phyloP scores from a whole-genome alignment of 2,888 invertebrate genomes.

The Masnerella sp. region DNA sequence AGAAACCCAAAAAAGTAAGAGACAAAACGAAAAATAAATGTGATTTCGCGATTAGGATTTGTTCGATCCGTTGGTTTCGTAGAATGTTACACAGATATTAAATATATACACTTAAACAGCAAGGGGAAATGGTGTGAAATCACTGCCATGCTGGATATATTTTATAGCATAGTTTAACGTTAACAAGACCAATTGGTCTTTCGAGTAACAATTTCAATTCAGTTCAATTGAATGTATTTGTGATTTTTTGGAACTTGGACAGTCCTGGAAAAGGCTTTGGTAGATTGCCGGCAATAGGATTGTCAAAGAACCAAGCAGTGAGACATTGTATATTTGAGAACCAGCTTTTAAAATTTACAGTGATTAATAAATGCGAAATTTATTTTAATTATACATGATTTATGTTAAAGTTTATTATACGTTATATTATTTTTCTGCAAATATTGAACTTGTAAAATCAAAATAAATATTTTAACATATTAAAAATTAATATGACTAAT shows the following conservation, averaged over 20 bases:
- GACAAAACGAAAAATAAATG: constrained; percentile 37
- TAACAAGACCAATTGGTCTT: constrained; percentile 32
- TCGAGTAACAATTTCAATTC: constrained; percentile 30
- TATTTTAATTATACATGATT: constrained; percentile 48
- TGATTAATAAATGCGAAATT: constrained; percentile 39
- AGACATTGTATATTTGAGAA: constrained; percentile 23
- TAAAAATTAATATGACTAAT: no score
- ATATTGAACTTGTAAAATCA: constrained; percentile 53
- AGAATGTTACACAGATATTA: constrained; percentile 58
- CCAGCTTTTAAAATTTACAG: constrained; percentile 26
- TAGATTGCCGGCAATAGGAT: neutral
- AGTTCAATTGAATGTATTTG: constrained; percentile 28
- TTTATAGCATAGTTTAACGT: constrained; percentile 69
- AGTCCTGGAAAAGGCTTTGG: neutral
- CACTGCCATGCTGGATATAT: constrained; percentile 76
- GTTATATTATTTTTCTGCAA: constrained; percentile 50
- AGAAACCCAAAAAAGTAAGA: constrained; percentile 4
- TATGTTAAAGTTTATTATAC: constrained; percentile 54
- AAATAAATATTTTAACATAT: constrained; percentile 59
- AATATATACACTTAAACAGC: constrained; percentile 59
- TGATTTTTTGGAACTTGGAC: constrained; percentile 8
- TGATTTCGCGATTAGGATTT: constrained; percentile 61
- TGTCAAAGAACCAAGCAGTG: constrained; percentile 4
- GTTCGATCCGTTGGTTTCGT: constrained; percentile 58
- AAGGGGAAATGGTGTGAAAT: constrained; percentile 70